phyloP scores from a whole-genome alignment of 30 jellyfish, hydroid and myxozoan genomes.

The Sanderia malayensis region DNA sequence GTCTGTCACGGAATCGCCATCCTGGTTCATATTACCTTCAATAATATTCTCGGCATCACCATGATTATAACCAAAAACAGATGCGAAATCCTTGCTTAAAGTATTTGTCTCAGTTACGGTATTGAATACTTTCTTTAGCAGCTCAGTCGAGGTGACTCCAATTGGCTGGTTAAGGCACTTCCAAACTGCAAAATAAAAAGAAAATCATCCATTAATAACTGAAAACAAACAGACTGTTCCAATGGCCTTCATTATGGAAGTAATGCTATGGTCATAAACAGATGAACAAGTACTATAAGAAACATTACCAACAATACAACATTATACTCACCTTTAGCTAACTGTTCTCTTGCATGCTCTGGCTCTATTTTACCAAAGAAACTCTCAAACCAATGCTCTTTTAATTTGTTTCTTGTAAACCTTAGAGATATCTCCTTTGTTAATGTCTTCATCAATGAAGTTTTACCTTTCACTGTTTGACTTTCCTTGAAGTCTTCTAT shows the following conservation, averaged over 20 bases:
- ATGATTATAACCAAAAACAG: neutral
- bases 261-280: too few species aligned
- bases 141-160: neutral
- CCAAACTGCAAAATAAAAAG: constrained; percentile 1
- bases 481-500: neutral
- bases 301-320: too few species aligned
- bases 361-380: neutral
- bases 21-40: neutral
- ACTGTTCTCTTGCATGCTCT: neutral
- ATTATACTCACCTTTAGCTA: neutral
- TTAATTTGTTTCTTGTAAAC: neutral
- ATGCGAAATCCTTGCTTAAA: neutral
- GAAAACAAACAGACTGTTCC: too few species aligned
- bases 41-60: neutral
- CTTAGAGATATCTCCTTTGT: neutral
- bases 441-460: neutral
- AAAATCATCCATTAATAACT: too few species aligned
- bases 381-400: neutral
- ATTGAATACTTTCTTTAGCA: neutral
- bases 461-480: neutral
- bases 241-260: too few species aligned
- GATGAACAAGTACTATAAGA: too few species aligned
- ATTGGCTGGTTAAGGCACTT: neutral
- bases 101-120: neutral
- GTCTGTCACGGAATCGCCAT: neutral